phyloP scores from a whole-genome alignment of 2,113 vertebrate species.

The Peromyscus leucopus region DNA sequence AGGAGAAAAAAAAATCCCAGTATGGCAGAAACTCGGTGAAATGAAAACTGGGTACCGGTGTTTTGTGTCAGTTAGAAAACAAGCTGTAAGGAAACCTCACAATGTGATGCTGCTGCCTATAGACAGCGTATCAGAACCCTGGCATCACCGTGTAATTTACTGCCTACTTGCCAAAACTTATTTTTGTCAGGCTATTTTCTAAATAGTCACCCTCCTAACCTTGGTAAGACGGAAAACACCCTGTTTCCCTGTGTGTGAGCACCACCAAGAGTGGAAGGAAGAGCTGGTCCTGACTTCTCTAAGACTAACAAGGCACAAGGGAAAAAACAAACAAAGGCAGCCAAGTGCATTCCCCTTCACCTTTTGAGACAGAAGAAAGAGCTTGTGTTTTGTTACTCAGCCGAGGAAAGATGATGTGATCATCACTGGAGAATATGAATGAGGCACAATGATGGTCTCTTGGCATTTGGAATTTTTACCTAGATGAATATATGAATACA shows the following conservation, averaged over 20 bases:
- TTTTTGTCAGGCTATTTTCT: slow-evolving; percentile 81
- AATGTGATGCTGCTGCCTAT: slow-evolving; percentile 73
- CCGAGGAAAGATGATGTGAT: slow-evolving; percentile 69
- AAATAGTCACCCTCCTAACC: slow-evolving; percentile 61
- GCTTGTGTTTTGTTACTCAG: slow-evolving; percentile 73
- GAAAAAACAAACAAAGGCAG: slow-evolving; percentile 75
- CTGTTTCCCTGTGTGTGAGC: slow-evolving; percentile 78
- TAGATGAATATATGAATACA: slow-evolving; percentile 65
- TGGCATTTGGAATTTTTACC: slow-evolving; percentile 63
- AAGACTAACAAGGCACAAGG: slow-evolving; percentile 56
- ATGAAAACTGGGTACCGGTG: slow-evolving; percentile 72
- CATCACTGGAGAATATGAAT: slow-evolving; percentile 50
- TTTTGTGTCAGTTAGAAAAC: slow-evolving; percentile 73
- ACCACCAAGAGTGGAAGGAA: slow-evolving; percentile 84
- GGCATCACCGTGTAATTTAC: slow-evolving; percentile 84
- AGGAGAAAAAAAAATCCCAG: not conserved
- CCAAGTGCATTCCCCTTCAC: slow-evolving; percentile 78
- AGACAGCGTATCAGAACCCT: slow-evolving; percentile 76
- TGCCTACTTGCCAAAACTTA: slow-evolving; percentile 79
- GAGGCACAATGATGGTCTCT: slow-evolving; percentile 69
- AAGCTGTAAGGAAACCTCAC: slow-evolving; percentile 79
- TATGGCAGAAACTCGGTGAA: slow-evolving; percentile 25
- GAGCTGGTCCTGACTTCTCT: slow-evolving; percentile 48
- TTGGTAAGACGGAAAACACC: slow-evolving; percentile 68
- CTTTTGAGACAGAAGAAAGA: slow-evolving; percentile 80